Evolutionary conservation across 2,888 invertebrate species (phyloP).

Genomic region (Biston stratarius): DNA sequence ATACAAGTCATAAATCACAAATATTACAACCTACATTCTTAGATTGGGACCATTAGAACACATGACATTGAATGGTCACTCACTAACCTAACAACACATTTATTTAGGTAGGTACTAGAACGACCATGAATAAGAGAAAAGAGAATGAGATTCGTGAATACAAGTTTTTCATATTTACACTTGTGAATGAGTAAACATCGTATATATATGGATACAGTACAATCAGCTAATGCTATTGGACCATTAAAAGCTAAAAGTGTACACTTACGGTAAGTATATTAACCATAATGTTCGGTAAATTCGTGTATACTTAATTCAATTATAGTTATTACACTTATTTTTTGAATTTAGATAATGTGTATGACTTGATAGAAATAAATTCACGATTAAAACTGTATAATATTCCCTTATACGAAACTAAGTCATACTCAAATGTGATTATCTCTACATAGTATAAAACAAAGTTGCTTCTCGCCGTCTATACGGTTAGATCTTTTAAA

Average conservation of each 20-base stretch:
- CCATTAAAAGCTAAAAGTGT: constrained; percentile 58
- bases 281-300: constrained; percentile 45
- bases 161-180: constrained; percentile 42
- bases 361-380: not conserved
- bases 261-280: constrained; percentile 33
- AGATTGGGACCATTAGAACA: constrained; percentile 79
- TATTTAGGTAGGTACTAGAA: constrained; percentile 59
- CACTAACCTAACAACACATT: constrained; percentile 49
- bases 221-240: constrained; percentile 50
- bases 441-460: no score
- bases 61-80: constrained; percentile 60
- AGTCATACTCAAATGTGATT: not conserved
- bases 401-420: constrained; percentile 33
- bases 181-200: constrained; percentile 24
- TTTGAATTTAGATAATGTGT: constrained; percentile 13
- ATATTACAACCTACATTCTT: constrained; percentile 64
- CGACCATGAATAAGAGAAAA: constrained; percentile 39
- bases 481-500: no score
- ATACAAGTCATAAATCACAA: constrained; percentile 31
- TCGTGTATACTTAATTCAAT: constrained; percentile 41
- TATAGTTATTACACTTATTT: constrained; percentile 36
- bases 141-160: constrained; percentile 44
- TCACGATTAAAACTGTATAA: not conserved
- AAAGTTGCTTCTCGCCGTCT: no score
- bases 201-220: constrained; percentile 24